Evolutionary conservation across 2,113 vertebrate species (phyloP).

Genomic region (Amphiprion ocellaris): DNA sequence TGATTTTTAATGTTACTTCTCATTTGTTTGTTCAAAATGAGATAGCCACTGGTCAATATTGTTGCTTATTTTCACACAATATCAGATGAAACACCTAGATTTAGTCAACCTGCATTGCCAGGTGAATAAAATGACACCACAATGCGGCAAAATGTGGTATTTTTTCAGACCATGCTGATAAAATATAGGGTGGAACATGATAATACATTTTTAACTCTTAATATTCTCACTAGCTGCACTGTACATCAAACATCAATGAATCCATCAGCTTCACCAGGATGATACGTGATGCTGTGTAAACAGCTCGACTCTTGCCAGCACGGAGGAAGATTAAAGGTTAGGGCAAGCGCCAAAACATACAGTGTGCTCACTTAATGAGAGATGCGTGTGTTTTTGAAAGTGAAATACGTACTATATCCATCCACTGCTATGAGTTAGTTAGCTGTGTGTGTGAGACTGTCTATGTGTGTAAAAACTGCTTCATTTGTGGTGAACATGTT

Average conservation of each 20-base stretch:
- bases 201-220: not conserved
- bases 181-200: not conserved
- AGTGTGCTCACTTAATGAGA: not conserved
- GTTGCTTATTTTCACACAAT: not conserved
- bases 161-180: too few relatives aligned
- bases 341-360: not conserved
- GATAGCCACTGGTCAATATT: not conserved
- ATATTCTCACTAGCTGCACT: not conserved
- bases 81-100: not conserved
- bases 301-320: not conserved
- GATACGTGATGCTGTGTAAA: not conserved
- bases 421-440: not conserved
- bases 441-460: not conserved
- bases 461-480: not conserved
- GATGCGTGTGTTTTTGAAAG: conserved; percentile 11
- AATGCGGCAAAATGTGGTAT: not conserved
- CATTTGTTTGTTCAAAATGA: not conserved
- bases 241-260: conserved; percentile 3
- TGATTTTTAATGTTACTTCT: not conserved
- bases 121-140: not conserved
- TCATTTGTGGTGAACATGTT: not conserved
- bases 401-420: not conserved
- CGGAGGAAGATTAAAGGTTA: conserved; percentile 13
- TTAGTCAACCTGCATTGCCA: not conserved
- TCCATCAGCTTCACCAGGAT: not conserved